phyloP scores from a whole-genome alignment of 2,888 invertebrate genomes.

The Ferrisia virgata region DNA sequence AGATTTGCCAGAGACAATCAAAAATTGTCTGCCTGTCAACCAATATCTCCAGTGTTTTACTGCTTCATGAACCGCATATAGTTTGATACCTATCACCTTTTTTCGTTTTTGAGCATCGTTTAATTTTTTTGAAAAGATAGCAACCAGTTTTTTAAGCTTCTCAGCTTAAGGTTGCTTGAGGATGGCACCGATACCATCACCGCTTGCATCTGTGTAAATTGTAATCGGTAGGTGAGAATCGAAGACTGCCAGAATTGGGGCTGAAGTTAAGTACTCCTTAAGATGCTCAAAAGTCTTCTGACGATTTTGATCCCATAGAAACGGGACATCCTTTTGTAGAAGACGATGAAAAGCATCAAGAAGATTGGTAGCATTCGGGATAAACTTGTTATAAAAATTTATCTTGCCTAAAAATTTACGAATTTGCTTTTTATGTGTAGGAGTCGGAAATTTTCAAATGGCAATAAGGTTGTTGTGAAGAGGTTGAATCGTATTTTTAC shows the following conservation, averaged over 20 bases:
- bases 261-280: slow-evolving; percentile 43
- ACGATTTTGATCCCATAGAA: slow-evolving; percentile 48
- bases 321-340: slow-evolving; percentile 47
- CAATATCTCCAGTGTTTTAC: slow-evolving; percentile 47
- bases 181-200: slow-evolving; percentile 49
- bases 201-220: slow-evolving; percentile 49
- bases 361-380: slow-evolving; percentile 34
- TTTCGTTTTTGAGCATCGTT: slow-evolving; percentile 49
- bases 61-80: slow-evolving; percentile 46
- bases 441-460: slow-evolving; percentile 32
- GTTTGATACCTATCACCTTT: slow-evolving; percentile 46
- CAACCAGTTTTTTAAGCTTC: slow-evolving; percentile 48
- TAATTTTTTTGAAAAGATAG: slow-evolving; percentile 50
- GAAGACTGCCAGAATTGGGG: slow-evolving; percentile 48
- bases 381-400: slow-evolving; percentile 44
- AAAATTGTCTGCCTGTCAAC: slow-evolving; percentile 41
- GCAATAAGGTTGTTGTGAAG: slow-evolving; percentile 41
- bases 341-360: slow-evolving; percentile 42
- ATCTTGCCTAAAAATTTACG: slow-evolving; percentile 46
- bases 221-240: slow-evolving; percentile 47
- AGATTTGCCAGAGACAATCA: slow-evolving; percentile 47
- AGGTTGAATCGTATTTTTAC: slow-evolving; percentile 35
- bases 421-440: slow-evolving; percentile 38
- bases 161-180: slow-evolving; percentile 49
- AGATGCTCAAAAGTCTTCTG: slow-evolving; percentile 45